These are phyloP conservation scores for Hippotragus niger DNA, from an alignment of 2,113 vertebrate species.

Conservation along the genomic window DNA sequence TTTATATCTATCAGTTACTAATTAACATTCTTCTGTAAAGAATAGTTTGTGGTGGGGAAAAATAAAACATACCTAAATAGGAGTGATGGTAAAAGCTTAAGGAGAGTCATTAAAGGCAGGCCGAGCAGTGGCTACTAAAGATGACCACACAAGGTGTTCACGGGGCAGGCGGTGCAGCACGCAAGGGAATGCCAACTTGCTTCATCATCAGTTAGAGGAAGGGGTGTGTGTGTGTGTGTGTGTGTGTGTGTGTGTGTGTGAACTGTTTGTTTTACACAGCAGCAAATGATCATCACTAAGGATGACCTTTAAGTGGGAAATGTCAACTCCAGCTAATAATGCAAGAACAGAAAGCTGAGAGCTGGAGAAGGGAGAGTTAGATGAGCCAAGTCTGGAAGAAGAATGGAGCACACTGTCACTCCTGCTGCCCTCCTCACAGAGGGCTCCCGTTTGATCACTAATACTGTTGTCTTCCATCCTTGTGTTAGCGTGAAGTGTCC, in stretches of 20 bases:
- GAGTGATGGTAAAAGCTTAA: slow-evolving; percentile 55
- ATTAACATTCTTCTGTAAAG: slow-evolving; percentile 88
- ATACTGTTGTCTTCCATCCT: slow-evolving; percentile 38
- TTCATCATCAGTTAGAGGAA: not conserved
- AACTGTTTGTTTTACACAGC: slow-evolving; percentile 60
- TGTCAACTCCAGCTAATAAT: slow-evolving; percentile 73
- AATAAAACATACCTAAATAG: slow-evolving; percentile 63
- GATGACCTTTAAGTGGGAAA: slow-evolving; percentile 75
- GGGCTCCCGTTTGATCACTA: slow-evolving; percentile 30
- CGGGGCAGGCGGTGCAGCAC: fast-evolving
- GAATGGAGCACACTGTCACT: not conserved
- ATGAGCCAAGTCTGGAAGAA: slow-evolving; percentile 60
- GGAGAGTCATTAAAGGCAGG: not conserved
- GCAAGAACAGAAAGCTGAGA: slow-evolving; percentile 47
- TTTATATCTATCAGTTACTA: slow-evolving; percentile 90
- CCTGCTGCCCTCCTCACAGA: slow-evolving; percentile 27
- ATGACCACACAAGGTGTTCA: not conserved
- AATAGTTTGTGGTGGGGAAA: slow-evolving; percentile 74
- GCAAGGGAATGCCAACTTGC: slow-evolving; percentile 36
- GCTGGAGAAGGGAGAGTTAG: slow-evolving; percentile 64
- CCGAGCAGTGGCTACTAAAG: not conserved
- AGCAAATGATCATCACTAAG: slow-evolving; percentile 71
- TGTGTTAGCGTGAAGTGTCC: slow-evolving; percentile 4
- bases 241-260: not conserved
- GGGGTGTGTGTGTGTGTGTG: no score